Conservation (phyloP, 1,140 invertebrate species). For the Hycleus phaleratus region DNA sequence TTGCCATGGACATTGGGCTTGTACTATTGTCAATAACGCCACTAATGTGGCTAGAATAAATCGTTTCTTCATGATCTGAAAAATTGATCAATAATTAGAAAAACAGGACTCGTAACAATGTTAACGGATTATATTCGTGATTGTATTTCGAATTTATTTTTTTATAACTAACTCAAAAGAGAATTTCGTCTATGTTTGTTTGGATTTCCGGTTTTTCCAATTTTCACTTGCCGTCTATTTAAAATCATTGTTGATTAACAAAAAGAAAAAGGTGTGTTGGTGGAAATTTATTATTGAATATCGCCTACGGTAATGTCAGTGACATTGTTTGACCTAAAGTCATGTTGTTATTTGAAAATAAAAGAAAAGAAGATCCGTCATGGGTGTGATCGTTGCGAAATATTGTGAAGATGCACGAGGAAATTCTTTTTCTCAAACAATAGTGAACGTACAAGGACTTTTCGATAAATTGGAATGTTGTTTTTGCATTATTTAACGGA, state of each 20-base stretch:
- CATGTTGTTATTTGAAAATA: too few species aligned
- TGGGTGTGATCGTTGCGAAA: constrained; percentile 8
- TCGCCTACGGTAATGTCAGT: constrained; percentile 4
- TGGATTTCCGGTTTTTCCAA: too few species aligned
- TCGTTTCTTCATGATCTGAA: constrained; percentile 30
- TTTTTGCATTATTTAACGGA: not conserved
- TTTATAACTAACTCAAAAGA: too few species aligned
- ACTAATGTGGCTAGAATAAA: constrained; percentile 14
- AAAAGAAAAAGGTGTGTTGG: too few species aligned
- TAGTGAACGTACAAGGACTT: constrained; percentile 1
- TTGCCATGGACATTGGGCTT: constrained; percentile 80
- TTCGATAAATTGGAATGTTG: not conserved
- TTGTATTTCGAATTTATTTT: too few species aligned
- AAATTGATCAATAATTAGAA: not conserved
- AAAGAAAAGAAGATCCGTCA: not conserved
- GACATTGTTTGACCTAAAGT: constrained; percentile 5
- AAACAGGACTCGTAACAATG: not conserved
- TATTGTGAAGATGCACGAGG: constrained; percentile 5
- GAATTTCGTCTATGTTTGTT: too few species aligned
- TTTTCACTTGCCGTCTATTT: too few species aligned
- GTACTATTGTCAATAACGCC: constrained; percentile 26
- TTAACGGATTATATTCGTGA: too few species aligned
- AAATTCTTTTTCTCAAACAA: not conserved
- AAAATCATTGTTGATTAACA: too few species aligned
- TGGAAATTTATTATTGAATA: not conserved